A percentile compares a stretch with the other conserved stretches of the same genome.
Evolutionary conservation across 2,113 vertebrate genomes (phyloP).

Genomic region (Centropus bengalensis): DNA sequence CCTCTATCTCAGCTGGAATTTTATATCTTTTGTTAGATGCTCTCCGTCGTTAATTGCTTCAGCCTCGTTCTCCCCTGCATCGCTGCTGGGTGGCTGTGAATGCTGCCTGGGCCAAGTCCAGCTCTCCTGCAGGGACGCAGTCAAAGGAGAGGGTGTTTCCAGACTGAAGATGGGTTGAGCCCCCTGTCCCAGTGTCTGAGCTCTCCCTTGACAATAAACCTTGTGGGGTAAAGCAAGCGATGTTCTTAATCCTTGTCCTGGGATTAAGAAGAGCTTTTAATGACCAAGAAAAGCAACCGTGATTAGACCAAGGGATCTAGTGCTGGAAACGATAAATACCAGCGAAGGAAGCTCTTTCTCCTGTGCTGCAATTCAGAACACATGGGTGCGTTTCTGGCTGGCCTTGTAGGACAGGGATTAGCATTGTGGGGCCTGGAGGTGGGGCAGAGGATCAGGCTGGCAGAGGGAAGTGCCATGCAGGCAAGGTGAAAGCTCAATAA

Average conservation of each 20-base stretch:
- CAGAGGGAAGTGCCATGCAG: neutral
- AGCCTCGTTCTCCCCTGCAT: neutral
- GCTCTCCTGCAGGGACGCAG: neutral
- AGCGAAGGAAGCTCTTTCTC: neutral
- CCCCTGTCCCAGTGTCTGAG: neutral
- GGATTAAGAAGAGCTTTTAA: neutral
- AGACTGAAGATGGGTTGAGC: neutral
- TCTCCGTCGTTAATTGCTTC: neutral
- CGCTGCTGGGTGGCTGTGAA: neutral
- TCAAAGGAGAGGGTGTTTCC: neutral
- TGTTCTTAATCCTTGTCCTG: neutral
- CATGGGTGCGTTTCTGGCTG: neutral
- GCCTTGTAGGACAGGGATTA: neutral
- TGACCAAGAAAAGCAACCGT: neutral
- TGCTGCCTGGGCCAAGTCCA: neutral
- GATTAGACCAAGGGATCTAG: neutral
- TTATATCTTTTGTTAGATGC: neutral
- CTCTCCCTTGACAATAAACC: neutral
- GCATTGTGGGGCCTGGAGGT: rapidly evolving
- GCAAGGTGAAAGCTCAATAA: neutral
- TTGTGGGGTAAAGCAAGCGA: neutral
- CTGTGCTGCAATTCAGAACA: rapidly evolving
- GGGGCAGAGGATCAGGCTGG: neutral
- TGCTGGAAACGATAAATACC: neutral
- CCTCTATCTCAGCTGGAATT: neutral